phyloP scores from a whole-genome alignment of 2,888 invertebrate genomes.

The Synergus japonicus region DNA sequence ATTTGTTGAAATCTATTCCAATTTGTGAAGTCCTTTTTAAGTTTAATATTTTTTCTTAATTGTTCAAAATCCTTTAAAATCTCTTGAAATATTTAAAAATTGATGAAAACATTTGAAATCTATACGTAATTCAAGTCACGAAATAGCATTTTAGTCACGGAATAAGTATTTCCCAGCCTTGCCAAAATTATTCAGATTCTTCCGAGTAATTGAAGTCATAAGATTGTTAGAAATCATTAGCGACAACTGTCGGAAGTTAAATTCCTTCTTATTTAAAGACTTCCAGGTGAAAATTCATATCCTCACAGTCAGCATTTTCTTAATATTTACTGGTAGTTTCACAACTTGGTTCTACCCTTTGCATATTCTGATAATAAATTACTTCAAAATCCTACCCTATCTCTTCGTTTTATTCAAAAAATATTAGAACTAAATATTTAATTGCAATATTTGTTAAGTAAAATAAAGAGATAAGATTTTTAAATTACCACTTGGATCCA shows the following conservation, averaged over 20 bases:
- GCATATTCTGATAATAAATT: no score
- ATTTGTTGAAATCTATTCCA: no score
- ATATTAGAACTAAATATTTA: no score
- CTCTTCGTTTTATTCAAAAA: no score
- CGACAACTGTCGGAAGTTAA: neutral
- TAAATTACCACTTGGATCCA: neutral
- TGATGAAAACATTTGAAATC: no score
- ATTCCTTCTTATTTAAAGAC: slow-evolving; percentile 7
- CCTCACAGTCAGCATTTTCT: neutral
- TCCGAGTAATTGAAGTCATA: neutral
- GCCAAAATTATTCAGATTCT: slow-evolving; percentile 28
- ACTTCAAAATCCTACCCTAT: no score
- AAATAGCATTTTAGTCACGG: neutral
- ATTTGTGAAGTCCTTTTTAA: no score
- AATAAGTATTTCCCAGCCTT: neutral
- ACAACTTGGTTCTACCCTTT: neutral
- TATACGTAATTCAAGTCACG: neutral
- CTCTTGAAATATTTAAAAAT: no score
- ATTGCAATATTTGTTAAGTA: no score
- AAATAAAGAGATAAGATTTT: neutral
- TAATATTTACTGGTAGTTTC: neutral
- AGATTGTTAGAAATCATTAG: slow-evolving; percentile 3
- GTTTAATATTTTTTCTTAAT: no score
- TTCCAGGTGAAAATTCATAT: slow-evolving; percentile 22
- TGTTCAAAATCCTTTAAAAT: no score